phyloP scores from a whole-genome alignment of 2,113 vertebrate genomes.

The Clarias magur region DNA sequence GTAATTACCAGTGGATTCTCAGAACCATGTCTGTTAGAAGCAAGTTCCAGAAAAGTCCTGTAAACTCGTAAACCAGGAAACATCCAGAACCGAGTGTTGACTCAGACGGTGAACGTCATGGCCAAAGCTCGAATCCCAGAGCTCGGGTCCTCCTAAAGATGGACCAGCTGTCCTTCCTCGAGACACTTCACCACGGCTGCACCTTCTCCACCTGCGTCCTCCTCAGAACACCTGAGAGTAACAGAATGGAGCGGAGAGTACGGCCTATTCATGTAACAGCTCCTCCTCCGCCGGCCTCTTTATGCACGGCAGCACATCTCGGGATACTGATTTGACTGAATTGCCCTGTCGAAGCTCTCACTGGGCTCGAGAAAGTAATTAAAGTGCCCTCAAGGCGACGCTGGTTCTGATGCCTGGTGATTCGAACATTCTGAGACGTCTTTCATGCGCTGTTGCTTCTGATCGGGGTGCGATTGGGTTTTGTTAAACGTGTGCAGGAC shows the following conservation, averaged over 20 bases:
- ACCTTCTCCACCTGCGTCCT: slow-evolving; percentile 40
- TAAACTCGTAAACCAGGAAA: not conserved
- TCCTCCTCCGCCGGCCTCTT: slow-evolving; percentile 24
- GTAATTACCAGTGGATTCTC: not conserved
- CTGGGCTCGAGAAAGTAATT: slow-evolving; percentile 6
- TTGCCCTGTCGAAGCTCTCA: slow-evolving; percentile 13
- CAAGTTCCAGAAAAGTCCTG: not conserved
- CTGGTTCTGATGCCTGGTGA: not conserved
- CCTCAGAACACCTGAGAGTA: slow-evolving; percentile 41
- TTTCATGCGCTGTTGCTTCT: not conserved
- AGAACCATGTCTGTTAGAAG: not conserved
- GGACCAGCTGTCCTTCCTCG: slow-evolving; percentile 25
- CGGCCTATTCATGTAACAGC: slow-evolving; percentile 24
- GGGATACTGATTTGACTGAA: slow-evolving; percentile 7
- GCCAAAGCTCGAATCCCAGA: not conserved
- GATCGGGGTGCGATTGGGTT: not conserved
- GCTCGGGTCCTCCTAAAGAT: not conserved
- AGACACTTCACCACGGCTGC: slow-evolving; percentile 18
- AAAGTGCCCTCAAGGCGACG: not conserved
- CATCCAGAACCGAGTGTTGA: not conserved
- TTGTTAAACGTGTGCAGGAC: not conserved
- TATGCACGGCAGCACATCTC: not conserved
- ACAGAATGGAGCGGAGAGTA: slow-evolving; percentile 22
- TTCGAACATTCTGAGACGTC: not conserved
- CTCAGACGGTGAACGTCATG: not conserved